Evolutionary conservation across 2,113 vertebrate genomes (phyloP), one percentile per base, ranked within the genome.

Genomic region (Odontesthes bonariensis): DNA sequence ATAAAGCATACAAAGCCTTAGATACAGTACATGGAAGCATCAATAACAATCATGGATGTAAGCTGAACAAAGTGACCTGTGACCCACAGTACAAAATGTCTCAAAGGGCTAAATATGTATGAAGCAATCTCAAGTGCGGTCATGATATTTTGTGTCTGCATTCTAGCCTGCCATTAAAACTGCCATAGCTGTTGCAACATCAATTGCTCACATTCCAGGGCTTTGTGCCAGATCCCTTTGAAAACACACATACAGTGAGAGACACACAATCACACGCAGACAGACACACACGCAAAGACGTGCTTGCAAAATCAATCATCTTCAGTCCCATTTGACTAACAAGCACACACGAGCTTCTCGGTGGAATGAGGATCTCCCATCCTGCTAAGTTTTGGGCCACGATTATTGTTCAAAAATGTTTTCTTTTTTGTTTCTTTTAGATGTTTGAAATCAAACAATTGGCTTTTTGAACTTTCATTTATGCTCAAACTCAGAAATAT

Each of bases 261-360:
- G 11, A 33, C 46, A 35, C 66, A 42, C 40, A 59, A 13, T 67
- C 58, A 51, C 58, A 75, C 10, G 56, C 12, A 72, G 20, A 49
- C 19, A 58, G 19, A 69, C 55, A 69, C 49, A 66, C 60, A 73
- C 64, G 77, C 72, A 67, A 55, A 64, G 33, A 83, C 83, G 66
- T 70, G 73, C 69, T 92, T 91, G 74, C 86, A 89, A 90, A 93
- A 94, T 91, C 90, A 91, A 89, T 92, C 87, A 82, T 88, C 77
- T 75, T 77, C 76, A 81, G 80, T 79, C 76, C 64, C 53, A 33
- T 80, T 75, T 83, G 84, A 88, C 89, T 89, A 92, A 86, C 86
- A 88, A 91, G 87, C 84, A 86, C 67, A 55, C n/a, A 47, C 69
- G 62, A 69, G 73, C 75, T 79, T 80, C 77, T 80, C 78, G 52